These are phyloP conservation scores for Mercenaria mercenaria DNA, from an alignment of 1,140 invertebrate genomes.

Conservation along the genomic window DNA sequence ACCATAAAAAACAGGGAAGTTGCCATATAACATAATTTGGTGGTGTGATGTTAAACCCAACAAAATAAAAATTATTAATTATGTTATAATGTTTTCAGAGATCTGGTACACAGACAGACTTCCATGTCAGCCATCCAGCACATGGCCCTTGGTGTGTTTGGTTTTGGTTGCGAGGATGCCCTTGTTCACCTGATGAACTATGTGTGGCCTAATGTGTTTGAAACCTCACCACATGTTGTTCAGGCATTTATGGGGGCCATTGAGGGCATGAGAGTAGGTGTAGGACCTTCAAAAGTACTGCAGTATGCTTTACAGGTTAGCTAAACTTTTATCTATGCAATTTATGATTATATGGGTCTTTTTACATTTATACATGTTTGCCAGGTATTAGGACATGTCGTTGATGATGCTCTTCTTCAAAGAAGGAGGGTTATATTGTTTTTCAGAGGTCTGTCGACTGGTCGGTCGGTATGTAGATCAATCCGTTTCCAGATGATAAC, in stretches of 20 bases:
- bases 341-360: too few relatives aligned
- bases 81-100: constrained; percentile 90
- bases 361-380: too few relatives aligned
- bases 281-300: constrained; percentile 98
- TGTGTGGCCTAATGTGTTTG: constrained; percentile 99
- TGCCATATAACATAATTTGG: too few relatives aligned
- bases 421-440: too few relatives aligned
- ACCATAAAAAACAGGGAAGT: too few relatives aligned
- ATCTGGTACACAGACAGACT: constrained; percentile 99
- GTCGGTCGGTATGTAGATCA: too few relatives aligned
- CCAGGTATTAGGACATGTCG: too few relatives aligned
- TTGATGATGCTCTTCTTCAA: too few relatives aligned
- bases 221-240: constrained; percentile 99
- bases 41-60: too few relatives aligned
- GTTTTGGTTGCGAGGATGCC: constrained; percentile 99
- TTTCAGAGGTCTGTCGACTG: too few relatives aligned
- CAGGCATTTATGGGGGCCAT: constrained; percentile 99
- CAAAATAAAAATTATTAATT: too few relatives aligned
- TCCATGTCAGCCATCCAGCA: constrained; percentile 99
- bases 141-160: constrained; percentile 99
- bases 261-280: constrained; percentile 97
- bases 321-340: not conserved
- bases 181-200: constrained; percentile 98
- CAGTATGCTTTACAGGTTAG: constrained; percentile 97
- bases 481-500: too few relatives aligned